These are phyloP conservation scores for Phortica magna DNA, from an alignment of 2,888 invertebrate species.

Conservation along the genomic window DNA sequence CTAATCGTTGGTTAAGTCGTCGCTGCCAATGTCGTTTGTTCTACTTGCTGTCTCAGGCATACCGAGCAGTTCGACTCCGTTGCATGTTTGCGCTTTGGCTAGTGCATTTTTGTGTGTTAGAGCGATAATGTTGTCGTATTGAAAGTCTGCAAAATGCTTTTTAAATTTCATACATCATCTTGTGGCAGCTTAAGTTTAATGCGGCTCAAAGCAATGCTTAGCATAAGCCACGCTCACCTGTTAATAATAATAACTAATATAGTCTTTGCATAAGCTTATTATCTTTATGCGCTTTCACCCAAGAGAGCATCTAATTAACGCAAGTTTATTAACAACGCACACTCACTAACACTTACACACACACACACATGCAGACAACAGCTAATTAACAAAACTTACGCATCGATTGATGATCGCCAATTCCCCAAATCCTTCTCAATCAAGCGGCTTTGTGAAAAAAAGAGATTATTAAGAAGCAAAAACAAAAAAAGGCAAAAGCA, in stretches of 20 bases:
- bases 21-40: too few relatives aligned
- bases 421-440: slow-evolving; percentile 8
- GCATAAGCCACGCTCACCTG: neutral
- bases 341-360: neutral
- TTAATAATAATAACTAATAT: neutral
- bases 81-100: too few relatives aligned
- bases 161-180: too few relatives aligned
- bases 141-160: too few relatives aligned
- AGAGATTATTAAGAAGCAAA: neutral
- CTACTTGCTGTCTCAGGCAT: too few relatives aligned
- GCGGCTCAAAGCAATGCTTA: too few relatives aligned
- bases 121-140: too few relatives aligned
- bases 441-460: slow-evolving; percentile 2
- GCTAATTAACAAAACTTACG: slow-evolving; percentile 15
- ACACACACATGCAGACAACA: too few relatives aligned
- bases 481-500: neutral
- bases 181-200: too few relatives aligned
- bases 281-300: neutral
- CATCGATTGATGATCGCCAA: slow-evolving; percentile 13
- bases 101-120: too few relatives aligned
- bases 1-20: too few relatives aligned
- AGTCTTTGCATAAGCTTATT: neutral
- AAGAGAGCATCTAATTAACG: neutral
- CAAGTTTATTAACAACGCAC: neutral
- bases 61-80: too few relatives aligned